These are phyloP conservation scores for Cromileptes altivelis DNA, from an alignment of 2,113 vertebrate genomes.

Conservation along the genomic window DNA sequence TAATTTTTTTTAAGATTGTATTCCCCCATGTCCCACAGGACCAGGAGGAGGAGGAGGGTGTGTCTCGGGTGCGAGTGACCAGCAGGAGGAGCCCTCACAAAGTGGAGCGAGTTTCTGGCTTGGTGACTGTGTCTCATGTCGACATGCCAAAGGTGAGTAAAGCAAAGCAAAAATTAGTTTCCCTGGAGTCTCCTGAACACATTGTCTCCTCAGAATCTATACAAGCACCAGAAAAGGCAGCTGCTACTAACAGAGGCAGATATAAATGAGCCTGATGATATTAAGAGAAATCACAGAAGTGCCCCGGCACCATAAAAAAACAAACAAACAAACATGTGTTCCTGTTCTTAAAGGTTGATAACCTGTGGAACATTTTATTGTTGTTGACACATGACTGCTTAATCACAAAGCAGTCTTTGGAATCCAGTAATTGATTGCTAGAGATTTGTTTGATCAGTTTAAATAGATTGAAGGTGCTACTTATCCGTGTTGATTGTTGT, in stretches of 20 bases:
- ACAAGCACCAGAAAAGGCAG: constrained; percentile 17
- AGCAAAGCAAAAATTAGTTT: constrained; percentile 1
- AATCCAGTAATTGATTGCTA: neutral
- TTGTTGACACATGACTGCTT: neutral
- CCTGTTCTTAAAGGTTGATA: constrained; percentile 15
- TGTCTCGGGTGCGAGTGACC: constrained; percentile 82
- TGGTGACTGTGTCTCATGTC: constrained; percentile 81
- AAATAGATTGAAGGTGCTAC: constrained; percentile 6
- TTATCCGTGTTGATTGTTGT: neutral
- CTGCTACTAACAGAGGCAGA: constrained; percentile 26
- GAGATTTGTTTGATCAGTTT: neutral
- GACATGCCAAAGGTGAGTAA: constrained; percentile 82
- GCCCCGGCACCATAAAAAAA: neutral
- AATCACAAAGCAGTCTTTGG: constrained; percentile 1
- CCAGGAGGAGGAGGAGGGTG: constrained; percentile 64
- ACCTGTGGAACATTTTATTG: constrained; percentile 24
- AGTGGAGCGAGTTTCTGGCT: constrained; percentile 83
- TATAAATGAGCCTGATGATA: constrained; percentile 20
- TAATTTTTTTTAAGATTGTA: neutral
- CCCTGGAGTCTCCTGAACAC: neutral
- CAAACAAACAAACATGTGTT: neutral
- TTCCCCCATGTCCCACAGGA: constrained; percentile 40
- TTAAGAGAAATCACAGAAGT: neutral
- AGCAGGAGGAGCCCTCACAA: constrained; percentile 84
- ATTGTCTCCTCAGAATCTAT: neutral